Percentiles rank a stretch among this genome's conserved stretches.
Conservation (phyloP, 2,797 vertebrate genomes). For the Sebastiscus tertius region DNA sequence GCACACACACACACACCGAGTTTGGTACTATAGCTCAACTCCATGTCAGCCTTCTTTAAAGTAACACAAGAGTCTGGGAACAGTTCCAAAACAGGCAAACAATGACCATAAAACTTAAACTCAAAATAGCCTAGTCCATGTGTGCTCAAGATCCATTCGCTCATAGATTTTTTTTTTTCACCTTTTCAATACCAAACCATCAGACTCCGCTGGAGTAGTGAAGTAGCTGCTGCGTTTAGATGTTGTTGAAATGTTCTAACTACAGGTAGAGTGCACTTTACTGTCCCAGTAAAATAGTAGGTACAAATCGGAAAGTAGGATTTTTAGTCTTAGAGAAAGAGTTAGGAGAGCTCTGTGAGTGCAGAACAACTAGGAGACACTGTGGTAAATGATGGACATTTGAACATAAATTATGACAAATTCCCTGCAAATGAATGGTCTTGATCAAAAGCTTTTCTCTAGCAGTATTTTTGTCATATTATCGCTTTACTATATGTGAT, state of each 20-base stretch:
- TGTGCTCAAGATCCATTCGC: neutral
- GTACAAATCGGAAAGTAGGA: neutral
- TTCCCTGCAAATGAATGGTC: neutral
- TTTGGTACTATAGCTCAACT: neutral
- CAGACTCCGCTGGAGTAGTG: neutral
- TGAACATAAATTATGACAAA: neutral
- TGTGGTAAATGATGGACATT: neutral
- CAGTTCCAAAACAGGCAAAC: neutral
- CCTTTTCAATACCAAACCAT: neutral
- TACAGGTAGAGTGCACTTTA: neutral
- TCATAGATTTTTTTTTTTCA: neutral
- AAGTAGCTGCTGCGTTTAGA: neutral
- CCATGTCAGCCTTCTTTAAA: neutral
- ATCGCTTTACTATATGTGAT: no score
- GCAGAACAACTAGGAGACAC: neutral
- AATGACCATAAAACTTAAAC: neutral
- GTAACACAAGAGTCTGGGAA: neutral
- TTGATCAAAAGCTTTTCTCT: neutral
- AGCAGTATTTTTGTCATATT: no score
- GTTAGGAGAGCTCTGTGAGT: neutral
- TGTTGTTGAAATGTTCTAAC: neutral
- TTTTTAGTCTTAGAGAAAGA: neutral
- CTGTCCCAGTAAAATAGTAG: neutral
- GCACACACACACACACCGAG: no score
- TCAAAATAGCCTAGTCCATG: neutral